Evolutionary conservation across 2,888 invertebrate species (phyloP), one percentile per base, ranked within the genome.

Genomic region (Ichneumoninae sp.): DNA sequence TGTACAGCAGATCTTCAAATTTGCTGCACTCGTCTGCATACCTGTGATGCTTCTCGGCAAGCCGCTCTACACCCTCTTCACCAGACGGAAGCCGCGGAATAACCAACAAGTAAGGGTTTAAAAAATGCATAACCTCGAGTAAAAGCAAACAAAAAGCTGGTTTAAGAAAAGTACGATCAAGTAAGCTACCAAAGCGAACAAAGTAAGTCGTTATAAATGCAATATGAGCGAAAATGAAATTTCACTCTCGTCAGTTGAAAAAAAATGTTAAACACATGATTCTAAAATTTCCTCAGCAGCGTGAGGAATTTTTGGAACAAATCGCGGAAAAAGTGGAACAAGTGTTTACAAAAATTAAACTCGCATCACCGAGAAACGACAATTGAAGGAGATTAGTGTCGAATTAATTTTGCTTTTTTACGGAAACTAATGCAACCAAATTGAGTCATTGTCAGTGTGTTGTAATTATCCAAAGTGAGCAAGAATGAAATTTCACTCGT

Each of bases 21-120:
- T 95, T 0, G 87, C 96, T 0, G 96, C 97, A 0, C 92, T 97
- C 6, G 73, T 96, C 0, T 97, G 97, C 91, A 95, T 98, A 63
- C 98, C 98, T 0, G 94, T 97, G 47, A 96, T 98, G 96, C 94
- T 98, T 83, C 94, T 97, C 16, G 96, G 96, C 4, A 98, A 97
- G 91, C 98, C 98, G 0, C 93, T 97, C 22, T 95, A 96, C 88
- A 94, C 96, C 63, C 94, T 95, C 86, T 86, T 94, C 5, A 92
- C 91, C 22, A 94, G 91, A 69, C 80, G 36, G 3, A 82, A 75
- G 33, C 60, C 44, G 0, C 26, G 78, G 89, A 81, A 26, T 19
- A 86, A 81, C 73, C 82, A 82, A 44, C 75, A 94, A 94, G 19
- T 95, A 94, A 93, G 92, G 86, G 0, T 94, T 94, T 83, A 22